These are phyloP conservation scores for Neolamprologus sp. DNA, from an alignment of 2,113 vertebrate genomes.

Conservation along the genomic window DNA sequence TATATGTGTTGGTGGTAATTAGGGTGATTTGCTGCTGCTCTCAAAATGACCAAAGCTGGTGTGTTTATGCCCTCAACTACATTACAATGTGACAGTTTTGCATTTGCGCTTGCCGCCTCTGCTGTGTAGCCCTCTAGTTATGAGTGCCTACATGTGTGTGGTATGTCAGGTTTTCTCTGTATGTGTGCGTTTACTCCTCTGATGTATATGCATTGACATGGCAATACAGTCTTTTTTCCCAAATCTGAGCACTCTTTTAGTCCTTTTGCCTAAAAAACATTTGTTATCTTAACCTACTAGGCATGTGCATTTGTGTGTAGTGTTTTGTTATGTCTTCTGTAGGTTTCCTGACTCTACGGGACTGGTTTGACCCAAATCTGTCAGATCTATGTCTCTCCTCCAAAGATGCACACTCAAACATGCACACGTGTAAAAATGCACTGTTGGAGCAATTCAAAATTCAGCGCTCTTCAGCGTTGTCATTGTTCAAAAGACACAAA, in stretches of 20 bases:
- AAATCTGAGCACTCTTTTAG: background rate
- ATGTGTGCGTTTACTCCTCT: background rate
- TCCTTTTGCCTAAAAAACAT: conserved; percentile 27
- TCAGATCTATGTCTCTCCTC: conserved; percentile 41
- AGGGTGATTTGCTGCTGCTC: background rate
- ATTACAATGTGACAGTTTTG: background rate
- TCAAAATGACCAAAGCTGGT: background rate
- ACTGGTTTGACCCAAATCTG: conserved; percentile 65
- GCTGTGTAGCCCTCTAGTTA: conserved; percentile 7
- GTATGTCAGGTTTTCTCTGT: background rate
- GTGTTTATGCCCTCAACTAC: conserved; percentile 9
- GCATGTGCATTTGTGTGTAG: background rate
- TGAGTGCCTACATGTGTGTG: background rate
- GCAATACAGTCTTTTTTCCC: background rate
- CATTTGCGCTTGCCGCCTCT: background rate
- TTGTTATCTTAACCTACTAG: conserved; percentile 29
- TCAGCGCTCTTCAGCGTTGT: background rate
- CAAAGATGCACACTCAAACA: background rate
- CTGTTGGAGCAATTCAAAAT: background rate
- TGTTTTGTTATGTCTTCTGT: conserved; percentile 23
- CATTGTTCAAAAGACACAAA: conserved; percentile 19
- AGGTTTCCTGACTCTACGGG: conserved; percentile 37
- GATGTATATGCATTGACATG: conserved; percentile 20
- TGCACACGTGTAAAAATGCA: background rate
- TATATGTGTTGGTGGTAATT: conserved; percentile 42